These are phyloP conservation scores for Callorhinus ursinus DNA, from an alignment of 2,113 vertebrate species.

Conservation along the genomic window DNA sequence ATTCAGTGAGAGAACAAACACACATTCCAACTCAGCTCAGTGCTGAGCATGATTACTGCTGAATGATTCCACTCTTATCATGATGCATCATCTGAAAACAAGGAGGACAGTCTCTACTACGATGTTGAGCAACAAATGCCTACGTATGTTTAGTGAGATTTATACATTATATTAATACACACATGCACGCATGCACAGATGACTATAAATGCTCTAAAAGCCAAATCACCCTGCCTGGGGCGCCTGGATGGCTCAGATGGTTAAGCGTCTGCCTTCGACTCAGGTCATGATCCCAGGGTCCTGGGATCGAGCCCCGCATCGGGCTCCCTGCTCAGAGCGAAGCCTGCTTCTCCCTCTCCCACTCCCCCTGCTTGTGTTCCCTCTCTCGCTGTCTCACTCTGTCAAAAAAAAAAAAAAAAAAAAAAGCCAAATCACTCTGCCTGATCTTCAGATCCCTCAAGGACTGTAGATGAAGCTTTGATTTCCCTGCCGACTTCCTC, in stretches of 20 bases:
- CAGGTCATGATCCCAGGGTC: too few species aligned
- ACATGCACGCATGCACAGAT: rapidly evolving
- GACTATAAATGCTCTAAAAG: background rate
- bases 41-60: rapidly evolving
- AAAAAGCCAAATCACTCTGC: too few species aligned
- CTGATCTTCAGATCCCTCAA: background rate
- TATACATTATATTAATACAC: rapidly evolving
- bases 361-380: too few species aligned
- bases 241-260: too few species aligned
- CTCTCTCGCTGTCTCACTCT: too few species aligned
- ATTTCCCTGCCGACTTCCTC: background rate
- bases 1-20: background rate
- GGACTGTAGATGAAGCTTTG: background rate
- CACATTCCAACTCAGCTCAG: rapidly evolving
- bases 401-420: too few species aligned
- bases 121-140: background rate
- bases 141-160: too few species aligned
- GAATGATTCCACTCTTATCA: rapidly evolving
- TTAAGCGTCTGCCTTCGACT: too few species aligned
- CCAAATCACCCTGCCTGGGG: background rate
- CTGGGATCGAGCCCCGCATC: too few species aligned
- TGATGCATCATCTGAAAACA: background rate
- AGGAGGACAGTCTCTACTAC: background rate
- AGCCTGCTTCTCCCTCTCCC: too few species aligned
- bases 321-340: too few species aligned